Evolutionary conservation across 2,113 vertebrate genomes (phyloP), one percentile per base, ranked within the genome.

Genomic region (Pagrus major): DNA sequence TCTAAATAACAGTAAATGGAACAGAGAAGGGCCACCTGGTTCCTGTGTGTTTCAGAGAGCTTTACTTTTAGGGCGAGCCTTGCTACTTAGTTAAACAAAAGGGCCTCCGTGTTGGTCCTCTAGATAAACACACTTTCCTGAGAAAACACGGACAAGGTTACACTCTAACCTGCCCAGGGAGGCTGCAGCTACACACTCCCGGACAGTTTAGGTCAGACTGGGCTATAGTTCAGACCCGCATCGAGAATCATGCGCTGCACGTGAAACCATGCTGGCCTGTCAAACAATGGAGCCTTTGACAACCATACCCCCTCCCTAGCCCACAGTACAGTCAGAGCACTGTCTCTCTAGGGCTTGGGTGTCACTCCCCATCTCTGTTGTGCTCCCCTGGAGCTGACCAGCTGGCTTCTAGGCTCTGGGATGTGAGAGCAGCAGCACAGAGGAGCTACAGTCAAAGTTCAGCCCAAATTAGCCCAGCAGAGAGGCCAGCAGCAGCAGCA

Each of bases 111-210:
- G 92, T 87, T 86, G 90, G 91, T 91, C 87, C 91, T 92, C 90
- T 94, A 92, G 89, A 94, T 93, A 94, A 95, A 95, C 92, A 94
- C 90, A 91, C 91, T 94, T 93, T 91, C 91, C 90, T 93, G 91
- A 94, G 92, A 95, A 94, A 95, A 95, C 94, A 95, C 61, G 85
- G 89, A 92, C 91, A 92, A 77, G 58, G 92, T 95, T 94, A 94
- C 89, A 93, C 90, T 95, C 94, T 94, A 94, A 95, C 93, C 91
- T 91, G 90, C 87, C 33, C 54, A 31, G 81, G 86, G 92, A 90
- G 91, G 88, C 88, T 84, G 76, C 77, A 60, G 84, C 88, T 81
- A 80, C 87, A 89, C 90, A 89, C 89, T 90, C 85, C 76, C 2
- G 88, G 90, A 88, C 89, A 85, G 86, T 78, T 82, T 71, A 76